Base-by-base conservation (phyloP, 2,797 vertebrate genomes). In the Halcyon smyrnensis region DNA sequence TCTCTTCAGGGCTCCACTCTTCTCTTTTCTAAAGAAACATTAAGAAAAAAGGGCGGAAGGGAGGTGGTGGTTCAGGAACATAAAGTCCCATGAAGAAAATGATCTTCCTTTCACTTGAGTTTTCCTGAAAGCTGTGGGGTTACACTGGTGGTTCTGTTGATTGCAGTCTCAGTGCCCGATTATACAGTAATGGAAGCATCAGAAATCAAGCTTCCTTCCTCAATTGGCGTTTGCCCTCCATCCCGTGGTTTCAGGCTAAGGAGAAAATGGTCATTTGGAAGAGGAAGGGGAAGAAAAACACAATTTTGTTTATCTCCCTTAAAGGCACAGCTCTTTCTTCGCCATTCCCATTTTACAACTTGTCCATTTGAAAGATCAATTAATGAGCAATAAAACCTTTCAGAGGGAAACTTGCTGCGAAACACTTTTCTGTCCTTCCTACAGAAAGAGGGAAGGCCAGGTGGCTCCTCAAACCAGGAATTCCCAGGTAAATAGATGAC, bases 161-260 rank as follows among this genome's bases (percentile, higher is more conserved):
- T 97, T 96, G 93, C 95, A 78, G 84, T 64, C 84, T 93, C 95
- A 92, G 43, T 86, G 90, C 53, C 89, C 94, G 94, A 97, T 95
- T 96, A 95, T 76, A 89, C 96, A 89, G 93, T 97, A 97, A 97
- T 97, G 96, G 96, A 96, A 96, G 91, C 96, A 96, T 94, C 95
- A 95, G 87, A 93, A 97, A 92, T 93, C 85, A 41, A 87, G 59
- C 92, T 96, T 97, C 95, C 95, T 93, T 94, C 88, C 96, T 96
- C 90, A 92, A 88, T 87, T 96, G 95, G 86, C 95, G 91, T 87
- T 96, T 95, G 93, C 92, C 96, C 95, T 97, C 96, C 97, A 96
- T 92, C 94, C 91, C 60, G 84, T 81, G 94, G 94, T 96, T 97
- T 97, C 81, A 48, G 62, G 59, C 79, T 75, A 81, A 96, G 95